These are phyloP conservation scores for Cheilosia variabilis DNA, from an alignment of 2,888 invertebrate genomes.

Conservation along the genomic window DNA sequence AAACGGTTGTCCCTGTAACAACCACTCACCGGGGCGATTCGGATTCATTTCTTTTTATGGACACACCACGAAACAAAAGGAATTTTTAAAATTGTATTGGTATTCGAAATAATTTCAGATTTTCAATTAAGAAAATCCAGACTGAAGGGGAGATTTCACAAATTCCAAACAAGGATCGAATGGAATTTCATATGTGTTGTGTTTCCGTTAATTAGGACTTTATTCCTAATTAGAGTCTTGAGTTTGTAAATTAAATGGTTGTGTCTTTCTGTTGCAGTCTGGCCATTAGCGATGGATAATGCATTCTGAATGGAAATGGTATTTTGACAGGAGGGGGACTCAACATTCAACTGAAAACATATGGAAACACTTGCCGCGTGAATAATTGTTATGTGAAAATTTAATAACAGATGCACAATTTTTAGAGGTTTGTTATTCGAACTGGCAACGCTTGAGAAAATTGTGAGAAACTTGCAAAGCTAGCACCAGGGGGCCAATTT, in stretches of 20 bases:
- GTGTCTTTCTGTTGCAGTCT: constrained; percentile 23
- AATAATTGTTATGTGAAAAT: background rate
- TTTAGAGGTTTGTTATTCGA: no score
- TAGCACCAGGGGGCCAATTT: no score
- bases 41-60: constrained; percentile 25
- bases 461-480: no score
- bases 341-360: background rate
- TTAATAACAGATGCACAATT: no score
- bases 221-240: constrained; percentile 65
- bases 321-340: background rate
- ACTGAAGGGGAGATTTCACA: constrained; percentile 31
- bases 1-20: constrained; percentile 42
- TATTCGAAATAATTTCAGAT: constrained; percentile 48
- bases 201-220: constrained; percentile 72
- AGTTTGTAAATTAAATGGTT: constrained; percentile 41
- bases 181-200: constrained; percentile 62
- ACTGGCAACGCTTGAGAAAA: no score
- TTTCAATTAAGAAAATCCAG: constrained; percentile 53
- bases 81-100: constrained; percentile 33
- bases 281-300: constrained; percentile 47
- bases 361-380: background rate
- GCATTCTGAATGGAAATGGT: constrained; percentile 29
- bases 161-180: constrained; percentile 66
- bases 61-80: constrained; percentile 20
- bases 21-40: background rate